Evolutionary conservation across 2,888 invertebrate genomes (phyloP).

Genomic region (Acleris cristana): DNA sequence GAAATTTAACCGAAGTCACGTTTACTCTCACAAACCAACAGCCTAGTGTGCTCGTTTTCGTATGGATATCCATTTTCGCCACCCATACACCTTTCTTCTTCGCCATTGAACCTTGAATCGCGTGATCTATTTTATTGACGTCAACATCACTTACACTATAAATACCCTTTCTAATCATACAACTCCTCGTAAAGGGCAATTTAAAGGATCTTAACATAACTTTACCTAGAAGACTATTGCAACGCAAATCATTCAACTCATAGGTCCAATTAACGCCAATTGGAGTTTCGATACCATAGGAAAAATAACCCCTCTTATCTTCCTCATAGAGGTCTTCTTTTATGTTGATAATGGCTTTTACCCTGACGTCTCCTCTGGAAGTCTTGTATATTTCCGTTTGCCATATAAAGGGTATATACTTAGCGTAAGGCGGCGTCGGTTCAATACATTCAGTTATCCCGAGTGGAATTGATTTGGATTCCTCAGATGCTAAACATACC

Average conservation of each 20-base stretch:
- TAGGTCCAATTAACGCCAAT: background rate
- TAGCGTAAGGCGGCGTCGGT: background rate
- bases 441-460: background rate
- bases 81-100: slow-evolving; percentile 9
- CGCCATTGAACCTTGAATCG: slow-evolving; percentile 10
- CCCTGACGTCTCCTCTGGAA: background rate
- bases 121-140: slow-evolving; percentile 6
- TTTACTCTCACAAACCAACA: background rate
- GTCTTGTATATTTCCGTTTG: background rate
- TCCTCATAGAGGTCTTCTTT: background rate
- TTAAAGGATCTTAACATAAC: background rate
- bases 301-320: background rate
- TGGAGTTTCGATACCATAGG: background rate
- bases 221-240: background rate
- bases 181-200: slow-evolving; percentile 1
- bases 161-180: background rate
- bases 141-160: background rate
- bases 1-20: background rate
- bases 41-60: background rate
- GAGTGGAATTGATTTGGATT: background rate
- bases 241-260: background rate
- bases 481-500: background rate
- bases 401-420: background rate
- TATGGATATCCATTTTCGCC: background rate
- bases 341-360: background rate